These are phyloP conservation scores for Cebus imitator DNA, from an alignment of 2,113 vertebrate genomes.

Conservation along the genomic window DNA sequence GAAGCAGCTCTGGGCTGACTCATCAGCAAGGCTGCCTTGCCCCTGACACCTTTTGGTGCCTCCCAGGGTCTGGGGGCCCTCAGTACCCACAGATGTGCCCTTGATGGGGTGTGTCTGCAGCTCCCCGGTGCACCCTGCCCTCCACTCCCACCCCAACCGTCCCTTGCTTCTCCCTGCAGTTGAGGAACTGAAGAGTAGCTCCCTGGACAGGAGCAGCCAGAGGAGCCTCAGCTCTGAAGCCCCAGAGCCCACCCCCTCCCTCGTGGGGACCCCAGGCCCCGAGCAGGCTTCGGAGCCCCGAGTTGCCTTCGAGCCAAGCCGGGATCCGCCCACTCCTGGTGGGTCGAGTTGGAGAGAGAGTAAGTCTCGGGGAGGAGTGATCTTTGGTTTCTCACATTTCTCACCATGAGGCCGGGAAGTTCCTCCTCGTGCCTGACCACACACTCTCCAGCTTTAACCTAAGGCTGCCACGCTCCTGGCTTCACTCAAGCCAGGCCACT, in stretches of 20 bases:
- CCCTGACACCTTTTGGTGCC: too few species aligned
- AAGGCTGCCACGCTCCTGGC: not conserved
- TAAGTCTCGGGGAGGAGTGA: not conserved
- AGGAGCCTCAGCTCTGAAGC: not conserved
- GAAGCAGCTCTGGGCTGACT: not conserved
- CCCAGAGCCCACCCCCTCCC: slow-evolving; percentile 49
- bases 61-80: not conserved
- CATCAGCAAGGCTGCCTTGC: not conserved
- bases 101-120: not conserved
- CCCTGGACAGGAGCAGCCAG: slow-evolving; percentile 69
- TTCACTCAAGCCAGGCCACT: too few species aligned
- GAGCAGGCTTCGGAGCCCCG: not conserved
- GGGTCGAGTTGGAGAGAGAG: not conserved
- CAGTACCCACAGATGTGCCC: too few species aligned
- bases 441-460: not conserved
- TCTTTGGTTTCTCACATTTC: not conserved
- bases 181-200: slow-evolving; percentile 82
- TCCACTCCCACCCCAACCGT: not conserved
- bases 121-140: too few species aligned
- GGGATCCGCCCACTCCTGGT: slow-evolving; percentile 56
- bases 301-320: not conserved
- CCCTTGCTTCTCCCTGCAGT: slow-evolving; percentile 60
- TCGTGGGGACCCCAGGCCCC: not conserved
- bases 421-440: not conserved
- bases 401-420: not conserved